Percentiles rank a stretch among this genome's conserved stretches.
These are phyloP conservation scores for Clanis bilineata DNA, from an alignment of 2,888 invertebrate genomes.

Conservation along the genomic window DNA sequence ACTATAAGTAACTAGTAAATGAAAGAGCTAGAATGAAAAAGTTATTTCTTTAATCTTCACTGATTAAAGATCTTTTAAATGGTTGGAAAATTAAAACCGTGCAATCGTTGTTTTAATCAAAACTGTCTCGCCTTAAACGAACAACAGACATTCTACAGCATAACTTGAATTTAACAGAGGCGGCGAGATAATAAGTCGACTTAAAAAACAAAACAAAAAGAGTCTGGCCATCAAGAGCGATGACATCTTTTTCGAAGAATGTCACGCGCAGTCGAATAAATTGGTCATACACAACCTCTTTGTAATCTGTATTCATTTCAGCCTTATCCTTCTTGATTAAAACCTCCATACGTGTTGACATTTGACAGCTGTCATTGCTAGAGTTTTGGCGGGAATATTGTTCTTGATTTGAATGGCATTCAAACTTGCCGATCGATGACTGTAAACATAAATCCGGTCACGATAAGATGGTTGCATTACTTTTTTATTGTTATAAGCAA, in stretches of 20 bases:
- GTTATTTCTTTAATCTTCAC: neutral
- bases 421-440: neutral
- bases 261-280: constrained; percentile 23
- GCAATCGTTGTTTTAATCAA: constrained; percentile 35
- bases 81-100: constrained; percentile 25
- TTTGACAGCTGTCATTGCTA: neutral
- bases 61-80: neutral
- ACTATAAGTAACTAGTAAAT: neutral
- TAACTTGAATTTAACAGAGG: constrained; percentile 51
- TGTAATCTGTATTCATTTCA: neutral
- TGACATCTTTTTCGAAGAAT: constrained; percentile 44
- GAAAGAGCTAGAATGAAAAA: neutral
- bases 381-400: constrained; percentile 27
- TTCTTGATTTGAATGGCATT: constrained; percentile 22
- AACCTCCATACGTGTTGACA: neutral
- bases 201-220: constrained; percentile 40
- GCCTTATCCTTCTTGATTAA: constrained; percentile 1
- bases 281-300: constrained; percentile 6
- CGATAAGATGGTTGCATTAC: neutral
- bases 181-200: constrained; percentile 47
- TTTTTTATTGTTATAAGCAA: neutral
- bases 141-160: constrained; percentile 23
- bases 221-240: constrained; percentile 25
- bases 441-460: neutral
- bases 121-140: constrained; percentile 36